Conservation (phyloP, 2,113 vertebrate genomes). For the Pollachius pollachius region DNA sequence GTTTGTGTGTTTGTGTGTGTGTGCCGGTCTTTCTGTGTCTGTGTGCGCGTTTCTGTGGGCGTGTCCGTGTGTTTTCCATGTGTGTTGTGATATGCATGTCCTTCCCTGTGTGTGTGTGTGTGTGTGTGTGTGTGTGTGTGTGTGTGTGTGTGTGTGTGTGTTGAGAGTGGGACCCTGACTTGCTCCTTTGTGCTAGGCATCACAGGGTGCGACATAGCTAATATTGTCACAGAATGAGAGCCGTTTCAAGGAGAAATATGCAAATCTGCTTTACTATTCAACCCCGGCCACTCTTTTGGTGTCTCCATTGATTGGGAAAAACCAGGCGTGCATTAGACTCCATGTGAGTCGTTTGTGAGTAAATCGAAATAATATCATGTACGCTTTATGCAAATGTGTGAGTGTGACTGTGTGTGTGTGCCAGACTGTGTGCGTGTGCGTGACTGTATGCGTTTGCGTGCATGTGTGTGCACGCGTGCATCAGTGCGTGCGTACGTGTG, state of each 20-base stretch:
- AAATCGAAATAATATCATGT: not conserved
- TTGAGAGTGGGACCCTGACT: constrained; percentile 52
- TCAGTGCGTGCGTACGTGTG: constrained; percentile 4
- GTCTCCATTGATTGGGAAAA: not conserved
- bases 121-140: constrained; percentile 3
- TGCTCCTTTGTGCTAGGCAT: constrained; percentile 43
- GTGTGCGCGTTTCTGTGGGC: not conserved
- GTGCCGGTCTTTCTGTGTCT: too few relatives aligned
- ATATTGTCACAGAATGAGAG: constrained; percentile 55
- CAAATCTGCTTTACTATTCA: constrained; percentile 17
- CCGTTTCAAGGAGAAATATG: constrained; percentile 34
- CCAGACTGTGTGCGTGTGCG: not conserved
- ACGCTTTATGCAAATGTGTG: not conserved
- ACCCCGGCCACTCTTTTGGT: constrained; percentile 7
- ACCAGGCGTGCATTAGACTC: too few relatives aligned
- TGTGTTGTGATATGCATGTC: too few relatives aligned
- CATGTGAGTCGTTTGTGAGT: not conserved
- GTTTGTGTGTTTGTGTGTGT: not conserved
- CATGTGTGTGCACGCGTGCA: not conserved
- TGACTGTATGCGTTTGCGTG: not conserved
- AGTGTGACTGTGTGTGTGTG: not conserved
- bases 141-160: constrained; percentile 53
- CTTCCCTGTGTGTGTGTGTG: constrained; percentile 1
- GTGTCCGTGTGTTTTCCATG: not conserved
- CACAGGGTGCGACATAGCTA: constrained; percentile 43